Conservation (phyloP, 2,888 invertebrate species). For the Andrena flavipes region DNA sequence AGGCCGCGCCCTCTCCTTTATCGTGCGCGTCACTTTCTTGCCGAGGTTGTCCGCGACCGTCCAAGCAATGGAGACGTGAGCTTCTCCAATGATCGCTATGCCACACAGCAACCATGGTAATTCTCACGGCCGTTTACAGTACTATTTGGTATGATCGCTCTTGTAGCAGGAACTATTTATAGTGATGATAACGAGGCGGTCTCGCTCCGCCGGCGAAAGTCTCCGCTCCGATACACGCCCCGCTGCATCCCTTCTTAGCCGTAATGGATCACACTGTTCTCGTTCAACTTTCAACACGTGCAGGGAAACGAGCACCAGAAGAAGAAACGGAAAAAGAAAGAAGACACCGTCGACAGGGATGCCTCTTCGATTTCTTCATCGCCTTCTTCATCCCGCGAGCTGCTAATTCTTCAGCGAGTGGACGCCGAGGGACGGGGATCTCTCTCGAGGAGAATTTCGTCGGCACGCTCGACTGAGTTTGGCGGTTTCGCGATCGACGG, state of each 20-base stretch:
- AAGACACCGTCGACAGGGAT: constrained; percentile 11
- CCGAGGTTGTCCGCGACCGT: constrained; percentile 33
- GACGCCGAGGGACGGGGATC: constrained; percentile 21
- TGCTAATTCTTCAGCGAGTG: constrained; percentile 24
- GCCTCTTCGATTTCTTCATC: constrained; percentile 7
- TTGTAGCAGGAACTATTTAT: constrained; percentile 81
- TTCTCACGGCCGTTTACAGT: constrained; percentile 66
- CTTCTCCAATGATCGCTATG: constrained; percentile 32
- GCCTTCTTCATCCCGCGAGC: constrained; percentile 11
- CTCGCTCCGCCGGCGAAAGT: constrained; percentile 51
- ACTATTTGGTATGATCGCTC: constrained; percentile 82
- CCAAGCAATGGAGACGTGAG: constrained; percentile 34
- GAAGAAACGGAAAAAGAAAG: too few species aligned
- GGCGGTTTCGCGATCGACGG: constrained; percentile 62
- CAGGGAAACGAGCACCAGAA: constrained; percentile 30
- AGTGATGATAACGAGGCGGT: constrained; percentile 48
- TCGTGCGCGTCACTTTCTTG: constrained; percentile 59
- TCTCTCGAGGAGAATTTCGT: constrained; percentile 47
- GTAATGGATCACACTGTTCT: neutral
- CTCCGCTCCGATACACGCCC: constrained; percentile 35
- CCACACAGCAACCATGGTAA: constrained; percentile 22
- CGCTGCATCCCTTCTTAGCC: constrained; percentile 25
- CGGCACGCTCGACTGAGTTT: constrained; percentile 46
- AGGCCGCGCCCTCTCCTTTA: constrained; percentile 34
- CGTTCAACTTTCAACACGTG: constrained; percentile 17